Conservation (phyloP, 1,140 invertebrate species). For the Halictus rubicundus region DNA sequence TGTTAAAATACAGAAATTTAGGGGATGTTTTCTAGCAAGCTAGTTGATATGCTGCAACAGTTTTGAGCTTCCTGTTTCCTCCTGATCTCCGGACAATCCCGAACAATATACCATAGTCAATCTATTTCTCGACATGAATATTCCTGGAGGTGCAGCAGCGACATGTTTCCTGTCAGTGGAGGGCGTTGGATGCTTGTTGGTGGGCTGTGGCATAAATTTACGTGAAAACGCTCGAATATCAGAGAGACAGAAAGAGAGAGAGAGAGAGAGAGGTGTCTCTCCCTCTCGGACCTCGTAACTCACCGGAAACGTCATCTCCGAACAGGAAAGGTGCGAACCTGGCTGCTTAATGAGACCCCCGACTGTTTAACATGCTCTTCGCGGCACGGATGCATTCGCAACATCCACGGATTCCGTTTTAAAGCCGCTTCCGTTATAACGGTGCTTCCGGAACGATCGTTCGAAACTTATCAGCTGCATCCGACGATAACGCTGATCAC, state of each 20-base stretch:
- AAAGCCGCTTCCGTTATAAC: conserved; percentile 39
- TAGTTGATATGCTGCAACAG: conserved; percentile 57
- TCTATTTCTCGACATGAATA: conserved; percentile 73
- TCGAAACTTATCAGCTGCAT: background rate
- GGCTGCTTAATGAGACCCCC: conserved; percentile 69
- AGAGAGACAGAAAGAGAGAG: background rate
- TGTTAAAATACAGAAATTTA: background rate
- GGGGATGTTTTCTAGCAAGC: background rate
- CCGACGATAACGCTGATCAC: too few species aligned
- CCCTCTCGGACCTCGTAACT: conserved; percentile 55
- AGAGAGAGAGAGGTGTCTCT: too few species aligned
- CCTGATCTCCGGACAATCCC: background rate
- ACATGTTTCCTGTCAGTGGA: conserved; percentile 70
- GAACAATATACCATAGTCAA: conserved; percentile 42
- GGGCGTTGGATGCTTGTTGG: conserved; percentile 39
- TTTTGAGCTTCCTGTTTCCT: conserved; percentile 48
- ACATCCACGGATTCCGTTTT: conserved; percentile 14
- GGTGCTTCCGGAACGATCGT: background rate
- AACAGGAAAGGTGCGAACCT: conserved; percentile 70
- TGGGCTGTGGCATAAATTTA: conserved; percentile 59
- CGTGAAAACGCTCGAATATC: conserved; percentile 3
- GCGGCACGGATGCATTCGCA: conserved; percentile 29
- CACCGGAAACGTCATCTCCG: conserved; percentile 60
- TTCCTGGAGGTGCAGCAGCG: conserved; percentile 66
- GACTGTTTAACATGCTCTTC: conserved; percentile 63